These are phyloP conservation scores for Pterobdella sp. DNA, from an alignment of 2,888 invertebrate species.

Conservation along the genomic window DNA sequence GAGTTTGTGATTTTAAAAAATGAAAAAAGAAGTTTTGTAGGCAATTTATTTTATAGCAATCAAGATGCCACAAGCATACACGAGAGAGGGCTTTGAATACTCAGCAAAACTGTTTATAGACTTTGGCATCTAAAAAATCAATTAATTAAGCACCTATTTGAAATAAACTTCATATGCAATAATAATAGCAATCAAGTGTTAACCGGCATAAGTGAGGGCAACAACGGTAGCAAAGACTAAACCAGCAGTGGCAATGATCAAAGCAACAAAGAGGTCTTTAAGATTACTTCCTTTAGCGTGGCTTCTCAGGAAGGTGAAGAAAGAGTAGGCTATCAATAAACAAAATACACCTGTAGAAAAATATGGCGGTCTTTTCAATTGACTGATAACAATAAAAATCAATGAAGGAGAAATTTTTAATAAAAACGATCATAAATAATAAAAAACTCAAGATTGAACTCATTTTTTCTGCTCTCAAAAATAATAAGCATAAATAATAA, in stretches of 20 bases:
- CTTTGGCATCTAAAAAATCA: too few relatives aligned
- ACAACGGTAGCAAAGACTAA: constrained; percentile 76
- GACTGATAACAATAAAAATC: background rate
- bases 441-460: background rate
- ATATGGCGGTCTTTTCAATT: too few relatives aligned
- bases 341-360: constrained; percentile 79
- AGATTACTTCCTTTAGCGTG: constrained; percentile 80
- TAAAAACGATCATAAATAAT: background rate
- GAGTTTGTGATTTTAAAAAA: background rate
- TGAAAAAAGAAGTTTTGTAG: too few relatives aligned
- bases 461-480: too few relatives aligned
- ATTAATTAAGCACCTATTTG: too few relatives aligned
- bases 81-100: too few relatives aligned
- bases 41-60: background rate
- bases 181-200: constrained; percentile 11
- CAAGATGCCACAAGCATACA: background rate
- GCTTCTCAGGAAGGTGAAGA: constrained; percentile 76
- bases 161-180: background rate
- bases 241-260: constrained; percentile 67
- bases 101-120: too few relatives aligned
- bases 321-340: constrained; percentile 76
- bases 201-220: constrained; percentile 74
- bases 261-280: constrained; percentile 70
- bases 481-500: background rate
- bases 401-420: background rate